These are phyloP conservation scores for Drosophila fungiperda DNA, from an alignment of 2,888 invertebrate genomes.

Conservation along the genomic window DNA sequence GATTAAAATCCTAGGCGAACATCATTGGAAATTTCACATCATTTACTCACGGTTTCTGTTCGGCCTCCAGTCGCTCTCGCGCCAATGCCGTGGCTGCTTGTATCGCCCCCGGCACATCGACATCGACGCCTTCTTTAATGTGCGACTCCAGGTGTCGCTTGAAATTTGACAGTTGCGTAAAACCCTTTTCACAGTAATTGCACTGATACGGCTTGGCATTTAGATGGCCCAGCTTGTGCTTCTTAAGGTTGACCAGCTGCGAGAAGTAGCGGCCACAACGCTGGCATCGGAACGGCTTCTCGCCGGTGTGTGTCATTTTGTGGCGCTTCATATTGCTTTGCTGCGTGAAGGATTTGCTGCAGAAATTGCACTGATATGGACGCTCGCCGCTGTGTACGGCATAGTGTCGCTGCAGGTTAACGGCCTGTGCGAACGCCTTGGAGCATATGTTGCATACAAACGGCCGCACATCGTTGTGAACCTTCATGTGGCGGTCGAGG, in stretches of 20 bases:
- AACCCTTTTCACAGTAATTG: constrained; percentile 83
- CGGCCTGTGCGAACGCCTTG: constrained; percentile 84
- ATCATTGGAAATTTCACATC: background rate
- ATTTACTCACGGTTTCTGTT: constrained; percentile 62
- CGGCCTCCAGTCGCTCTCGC: constrained; percentile 80
- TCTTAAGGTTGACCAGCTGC: constrained; percentile 84
- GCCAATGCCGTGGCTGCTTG: constrained; percentile 77
- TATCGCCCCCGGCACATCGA: constrained; percentile 76
- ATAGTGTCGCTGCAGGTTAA: constrained; percentile 83
- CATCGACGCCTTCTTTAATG: constrained; percentile 79
- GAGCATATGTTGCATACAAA: constrained; percentile 83
- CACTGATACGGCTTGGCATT: constrained; percentile 84
- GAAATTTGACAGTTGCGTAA: constrained; percentile 83
- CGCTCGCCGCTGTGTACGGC: constrained; percentile 84
- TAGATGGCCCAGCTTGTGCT: constrained; percentile 84
- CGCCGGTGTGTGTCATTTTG: constrained; percentile 84
- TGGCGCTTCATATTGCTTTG: constrained; percentile 84
- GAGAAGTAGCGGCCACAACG: constrained; percentile 84
- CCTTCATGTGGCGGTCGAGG: constrained; percentile 84
- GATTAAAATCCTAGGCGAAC: background rate
- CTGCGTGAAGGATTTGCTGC: constrained; percentile 84
- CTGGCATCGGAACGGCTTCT: constrained; percentile 84
- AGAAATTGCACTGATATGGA: constrained; percentile 83
- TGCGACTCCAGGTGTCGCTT: constrained; percentile 83
- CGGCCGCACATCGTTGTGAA: constrained; percentile 84